Percentiles rank a stretch among this genome's conserved stretches.
Conservation (phyloP, 1,140 invertebrate species). For the Monochamus saltuarius region DNA sequence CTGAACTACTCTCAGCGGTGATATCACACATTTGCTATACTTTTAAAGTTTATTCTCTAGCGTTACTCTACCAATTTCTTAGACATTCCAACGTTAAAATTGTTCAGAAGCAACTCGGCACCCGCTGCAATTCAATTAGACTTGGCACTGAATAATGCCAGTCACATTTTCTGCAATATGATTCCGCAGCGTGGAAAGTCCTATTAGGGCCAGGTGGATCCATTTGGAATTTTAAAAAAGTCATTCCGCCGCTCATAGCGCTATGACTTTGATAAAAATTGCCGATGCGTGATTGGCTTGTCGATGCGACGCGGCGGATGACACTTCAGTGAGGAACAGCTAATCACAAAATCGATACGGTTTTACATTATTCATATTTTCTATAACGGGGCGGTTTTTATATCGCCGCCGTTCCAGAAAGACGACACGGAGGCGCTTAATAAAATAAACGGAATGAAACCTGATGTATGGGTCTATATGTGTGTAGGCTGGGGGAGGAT, state of each 20-base stretch:
- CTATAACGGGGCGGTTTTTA: not conserved
- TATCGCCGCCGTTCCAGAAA: no score
- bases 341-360: slow-evolving; percentile 23
- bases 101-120: no score
- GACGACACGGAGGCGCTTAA: no score
- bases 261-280: slow-evolving; percentile 15
- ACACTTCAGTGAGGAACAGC: slow-evolving; percentile 18
- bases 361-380: slow-evolving; percentile 24
- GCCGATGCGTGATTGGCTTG: slow-evolving; percentile 23
- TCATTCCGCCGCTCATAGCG: slow-evolving; percentile 17
- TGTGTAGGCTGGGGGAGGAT: no score
- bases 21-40: no score
- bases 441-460: no score
- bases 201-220: slow-evolving; percentile 20
- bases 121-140: no score
- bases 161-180: slow-evolving; percentile 16
- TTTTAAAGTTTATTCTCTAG: no score
- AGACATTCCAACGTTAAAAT: no score
- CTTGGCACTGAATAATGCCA: not conserved
- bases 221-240: slow-evolving; percentile 24
- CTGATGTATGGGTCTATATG: no score
- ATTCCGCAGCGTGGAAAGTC: slow-evolving; percentile 9
- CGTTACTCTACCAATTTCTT: no score
- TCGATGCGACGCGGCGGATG: slow-evolving; percentile 15
- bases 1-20: no score